A percentile compares a stretch with the other conserved stretches of the same genome.
Conservation (phyloP, 2,113 vertebrate genomes). For the Sus scrofa region DNA sequence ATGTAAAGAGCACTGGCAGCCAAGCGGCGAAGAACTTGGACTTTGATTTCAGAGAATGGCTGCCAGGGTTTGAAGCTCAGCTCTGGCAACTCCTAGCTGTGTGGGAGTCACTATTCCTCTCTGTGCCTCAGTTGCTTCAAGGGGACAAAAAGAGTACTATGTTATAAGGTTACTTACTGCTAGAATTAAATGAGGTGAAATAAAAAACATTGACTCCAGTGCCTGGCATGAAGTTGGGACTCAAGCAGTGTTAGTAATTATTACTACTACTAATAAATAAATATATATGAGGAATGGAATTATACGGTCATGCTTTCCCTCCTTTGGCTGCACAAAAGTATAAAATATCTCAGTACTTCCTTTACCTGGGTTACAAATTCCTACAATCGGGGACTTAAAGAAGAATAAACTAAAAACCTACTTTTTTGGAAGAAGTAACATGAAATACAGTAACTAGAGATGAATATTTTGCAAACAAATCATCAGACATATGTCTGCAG, state of each 20-base stretch:
- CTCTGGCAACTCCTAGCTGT: background rate
- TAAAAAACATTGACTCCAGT: background rate
- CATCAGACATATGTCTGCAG: background rate
- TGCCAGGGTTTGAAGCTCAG: background rate
- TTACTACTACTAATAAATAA: background rate
- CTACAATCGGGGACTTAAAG: background rate
- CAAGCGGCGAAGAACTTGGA: background rate
- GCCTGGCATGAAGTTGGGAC: background rate
- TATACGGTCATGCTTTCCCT: background rate
- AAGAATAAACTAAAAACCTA: slow-evolving; percentile 12
- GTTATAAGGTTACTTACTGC: background rate
- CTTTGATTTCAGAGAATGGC: background rate
- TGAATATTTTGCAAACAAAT: background rate
- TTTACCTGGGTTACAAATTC: background rate
- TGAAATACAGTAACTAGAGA: background rate
- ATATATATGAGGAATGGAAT: slow-evolving; percentile 46
- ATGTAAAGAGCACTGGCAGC: background rate
- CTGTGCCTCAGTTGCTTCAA: background rate
- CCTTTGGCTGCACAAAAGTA: background rate
- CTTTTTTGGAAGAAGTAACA: background rate
- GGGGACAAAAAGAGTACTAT: background rate
- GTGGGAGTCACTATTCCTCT: background rate
- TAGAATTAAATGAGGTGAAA: slow-evolving; percentile 31
- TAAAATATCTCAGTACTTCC: background rate
- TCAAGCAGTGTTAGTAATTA: background rate